Conservation (phyloP, 1,140 invertebrate genomes). For the Zaprionus kolodkinae region DNA sequence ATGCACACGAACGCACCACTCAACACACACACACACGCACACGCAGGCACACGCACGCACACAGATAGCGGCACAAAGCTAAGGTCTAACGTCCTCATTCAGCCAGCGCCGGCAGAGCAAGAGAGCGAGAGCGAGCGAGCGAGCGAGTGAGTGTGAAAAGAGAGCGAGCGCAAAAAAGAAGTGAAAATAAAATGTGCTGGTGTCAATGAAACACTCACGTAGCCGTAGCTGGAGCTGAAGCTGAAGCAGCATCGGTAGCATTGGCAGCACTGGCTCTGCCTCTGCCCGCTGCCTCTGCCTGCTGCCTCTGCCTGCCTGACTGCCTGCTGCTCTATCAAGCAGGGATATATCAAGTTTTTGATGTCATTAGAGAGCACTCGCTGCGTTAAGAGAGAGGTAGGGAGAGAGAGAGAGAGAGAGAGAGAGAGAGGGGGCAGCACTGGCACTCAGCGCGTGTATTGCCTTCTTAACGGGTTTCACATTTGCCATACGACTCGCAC, state of each 20-base stretch:
- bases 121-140: neutral
- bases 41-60: neutral
- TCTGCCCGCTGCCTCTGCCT: too few relatives aligned
- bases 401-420: too few relatives aligned
- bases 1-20: slow-evolving; percentile 55
- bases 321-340: slow-evolving; percentile 30
- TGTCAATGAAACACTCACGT: slow-evolving; percentile 57
- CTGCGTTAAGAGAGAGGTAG: neutral
- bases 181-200: slow-evolving; percentile 41
- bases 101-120: slow-evolving; percentile 18
- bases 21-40: slow-evolving; percentile 22
- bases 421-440: too few relatives aligned
- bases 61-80: slow-evolving; percentile 28
- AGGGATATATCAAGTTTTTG: slow-evolving; percentile 46
- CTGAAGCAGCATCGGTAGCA: slow-evolving; percentile 14
- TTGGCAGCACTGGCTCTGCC: too few relatives aligned
- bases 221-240: slow-evolving; percentile 20
- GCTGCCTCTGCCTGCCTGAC: neutral
- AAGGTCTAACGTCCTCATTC: slow-evolving; percentile 41
- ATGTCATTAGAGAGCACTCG: slow-evolving; percentile 45
- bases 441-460: neutral
- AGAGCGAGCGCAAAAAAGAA: slow-evolving; percentile 12
- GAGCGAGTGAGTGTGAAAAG: neutral
- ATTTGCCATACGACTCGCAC: neutral
- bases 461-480: slow-evolving; percentile 6